Evolutionary conservation across 2,113 vertebrate genomes (phyloP).

Genomic region (Pampusana beccarii): DNA sequence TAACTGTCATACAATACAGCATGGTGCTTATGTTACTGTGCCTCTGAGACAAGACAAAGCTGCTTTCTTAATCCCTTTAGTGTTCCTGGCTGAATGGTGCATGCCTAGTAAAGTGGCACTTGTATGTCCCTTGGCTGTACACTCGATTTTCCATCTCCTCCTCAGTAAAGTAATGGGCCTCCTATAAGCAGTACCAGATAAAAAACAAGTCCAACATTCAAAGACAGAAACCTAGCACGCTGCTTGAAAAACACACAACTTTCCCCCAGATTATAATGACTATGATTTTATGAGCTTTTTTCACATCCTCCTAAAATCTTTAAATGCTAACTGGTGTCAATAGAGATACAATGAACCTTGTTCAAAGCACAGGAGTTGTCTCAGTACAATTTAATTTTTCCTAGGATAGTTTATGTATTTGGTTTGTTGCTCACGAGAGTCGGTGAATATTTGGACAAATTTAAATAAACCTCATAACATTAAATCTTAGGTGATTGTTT

Average conservation of each 20-base stretch:
- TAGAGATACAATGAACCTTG: background rate
- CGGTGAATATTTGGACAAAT: background rate
- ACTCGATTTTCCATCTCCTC: slow-evolving; percentile 14
- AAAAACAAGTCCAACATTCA: background rate
- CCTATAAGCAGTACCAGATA: background rate
- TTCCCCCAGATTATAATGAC: background rate
- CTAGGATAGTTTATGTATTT: background rate
- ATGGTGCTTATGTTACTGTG: slow-evolving; percentile 34
- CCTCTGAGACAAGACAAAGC: slow-evolving; percentile 54
- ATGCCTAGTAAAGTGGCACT: slow-evolving; percentile 45
- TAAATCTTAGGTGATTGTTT: background rate
- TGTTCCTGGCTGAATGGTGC: slow-evolving; percentile 46
- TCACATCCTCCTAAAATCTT: background rate
- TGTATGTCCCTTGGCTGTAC: slow-evolving; percentile 21
- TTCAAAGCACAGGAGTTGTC: background rate
- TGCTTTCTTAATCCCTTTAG: slow-evolving; percentile 58
- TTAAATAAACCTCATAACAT: background rate
- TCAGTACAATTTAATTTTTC: background rate
- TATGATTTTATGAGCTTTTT: slow-evolving; percentile 22
- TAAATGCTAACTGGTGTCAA: background rate
- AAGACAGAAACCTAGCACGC: background rate
- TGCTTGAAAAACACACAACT: slow-evolving; percentile 26
- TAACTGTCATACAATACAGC: slow-evolving; percentile 50
- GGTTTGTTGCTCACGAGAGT: background rate
- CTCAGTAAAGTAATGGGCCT: background rate